phyloP scores from a whole-genome alignment of 2,113 vertebrate genomes.

The Carollia perspicillata region DNA sequence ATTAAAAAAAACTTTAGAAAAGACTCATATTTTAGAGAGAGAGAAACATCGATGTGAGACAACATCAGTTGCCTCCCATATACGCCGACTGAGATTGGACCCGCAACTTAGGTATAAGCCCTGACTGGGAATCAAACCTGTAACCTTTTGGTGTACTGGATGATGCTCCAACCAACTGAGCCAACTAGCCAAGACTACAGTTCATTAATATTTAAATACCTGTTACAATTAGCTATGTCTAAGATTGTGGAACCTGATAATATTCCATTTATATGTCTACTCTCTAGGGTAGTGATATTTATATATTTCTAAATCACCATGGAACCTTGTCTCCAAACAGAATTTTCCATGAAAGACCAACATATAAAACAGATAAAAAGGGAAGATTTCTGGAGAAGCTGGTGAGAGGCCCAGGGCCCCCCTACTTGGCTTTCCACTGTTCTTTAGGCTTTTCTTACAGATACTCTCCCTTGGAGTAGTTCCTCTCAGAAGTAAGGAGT shows the following conservation, averaged over 20 bases:
- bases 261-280: neutral
- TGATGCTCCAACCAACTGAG: no score
- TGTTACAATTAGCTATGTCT: neutral
- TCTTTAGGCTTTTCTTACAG: neutral
- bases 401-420: neutral
- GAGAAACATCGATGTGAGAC: no score
- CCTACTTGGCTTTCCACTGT: neutral
- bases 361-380: constrained; percentile 17
- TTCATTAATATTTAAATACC: constrained; percentile 14
- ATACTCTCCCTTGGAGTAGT: neutral
- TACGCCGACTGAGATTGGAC: no score
- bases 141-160: no score
- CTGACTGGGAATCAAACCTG: no score
- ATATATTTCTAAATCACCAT: neutral
- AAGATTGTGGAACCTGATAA: neutral
- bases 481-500: neutral
- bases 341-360: neutral
- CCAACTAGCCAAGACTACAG: neutral
- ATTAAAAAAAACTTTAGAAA: no score
- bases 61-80: no score
- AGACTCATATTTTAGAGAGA: no score
- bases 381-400: neutral
- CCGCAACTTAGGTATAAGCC: no score
- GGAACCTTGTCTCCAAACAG: neutral
- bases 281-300: neutral